Percentiles rank a stretch among this genome's conserved stretches.
Evolutionary conservation across 1,140 invertebrate genomes (phyloP).

Genomic region (Drosophila subpulchrella): DNA sequence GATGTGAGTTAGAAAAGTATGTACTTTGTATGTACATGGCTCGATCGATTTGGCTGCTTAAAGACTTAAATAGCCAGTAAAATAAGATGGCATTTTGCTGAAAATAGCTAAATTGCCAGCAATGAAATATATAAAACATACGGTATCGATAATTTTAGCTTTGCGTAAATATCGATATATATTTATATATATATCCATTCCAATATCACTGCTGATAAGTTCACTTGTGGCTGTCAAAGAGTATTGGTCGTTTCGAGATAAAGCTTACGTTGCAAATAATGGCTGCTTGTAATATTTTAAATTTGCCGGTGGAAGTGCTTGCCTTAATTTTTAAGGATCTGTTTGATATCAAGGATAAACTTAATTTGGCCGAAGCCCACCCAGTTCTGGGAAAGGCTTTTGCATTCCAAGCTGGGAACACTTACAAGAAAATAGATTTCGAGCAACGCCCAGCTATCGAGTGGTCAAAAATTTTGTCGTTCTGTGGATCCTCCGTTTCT

Average conservation of each 20-base stretch:
- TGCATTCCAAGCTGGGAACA: not conserved
- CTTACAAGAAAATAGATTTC: not conserved
- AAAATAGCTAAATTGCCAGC: too few relatives aligned
- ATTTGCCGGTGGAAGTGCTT: not conserved
- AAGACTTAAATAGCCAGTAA: too few relatives aligned
- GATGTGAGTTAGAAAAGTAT: too few relatives aligned
- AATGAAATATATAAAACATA: too few relatives aligned
- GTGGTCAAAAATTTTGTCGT: not conserved
- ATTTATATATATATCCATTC: too few relatives aligned
- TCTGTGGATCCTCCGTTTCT: constrained; percentile 6
- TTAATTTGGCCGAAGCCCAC: constrained; percentile 4
- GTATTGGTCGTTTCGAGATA: not conserved
- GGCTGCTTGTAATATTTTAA: not conserved
- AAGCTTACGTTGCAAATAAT: not conserved
- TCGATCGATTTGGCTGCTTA: too few relatives aligned
- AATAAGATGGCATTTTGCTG: too few relatives aligned
- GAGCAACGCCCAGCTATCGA: not conserved
- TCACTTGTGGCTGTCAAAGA: not conserved
- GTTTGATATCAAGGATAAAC: not conserved
- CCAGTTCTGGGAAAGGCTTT: not conserved
- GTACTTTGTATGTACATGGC: too few relatives aligned
- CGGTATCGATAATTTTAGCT: too few relatives aligned
- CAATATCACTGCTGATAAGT: not conserved
- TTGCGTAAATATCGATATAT: too few relatives aligned
- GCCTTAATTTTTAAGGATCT: not conserved